phyloP scores from a whole-genome alignment of 2,797 vertebrate species.

The Sebastes nivosus region DNA sequence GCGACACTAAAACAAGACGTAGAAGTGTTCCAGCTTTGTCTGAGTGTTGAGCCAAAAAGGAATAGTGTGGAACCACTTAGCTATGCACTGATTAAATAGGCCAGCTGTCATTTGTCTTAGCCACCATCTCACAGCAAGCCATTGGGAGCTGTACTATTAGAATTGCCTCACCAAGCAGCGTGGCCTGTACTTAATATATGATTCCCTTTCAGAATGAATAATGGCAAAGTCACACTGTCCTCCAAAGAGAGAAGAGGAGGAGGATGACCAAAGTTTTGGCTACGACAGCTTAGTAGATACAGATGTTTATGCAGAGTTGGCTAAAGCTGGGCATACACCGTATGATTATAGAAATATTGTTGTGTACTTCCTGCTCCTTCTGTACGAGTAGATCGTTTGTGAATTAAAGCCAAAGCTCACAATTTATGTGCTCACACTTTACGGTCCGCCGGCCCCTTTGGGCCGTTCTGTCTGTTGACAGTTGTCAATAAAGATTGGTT shows the following conservation, averaged over 20 bases:
- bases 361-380: too few relatives aligned
- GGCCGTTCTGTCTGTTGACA: too few relatives aligned
- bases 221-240: slow-evolving; percentile 58
- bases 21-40: slow-evolving; percentile 32
- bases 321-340: too few relatives aligned
- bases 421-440: too few relatives aligned
- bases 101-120: slow-evolving; percentile 72
- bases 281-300: not conserved
- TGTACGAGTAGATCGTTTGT: too few relatives aligned
- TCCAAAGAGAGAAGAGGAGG: slow-evolving; percentile 27
- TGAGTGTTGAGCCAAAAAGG: slow-evolving; percentile 36
- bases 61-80: slow-evolving; percentile 62
- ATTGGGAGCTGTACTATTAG: slow-evolving; percentile 61
- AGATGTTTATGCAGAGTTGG: not conserved
- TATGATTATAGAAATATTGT: too few relatives aligned
- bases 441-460: too few relatives aligned
- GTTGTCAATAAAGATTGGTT: too few relatives aligned
- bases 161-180: slow-evolving; percentile 55
- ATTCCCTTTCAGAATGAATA: slow-evolving; percentile 65
- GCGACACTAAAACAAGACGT: slow-evolving; percentile 41
- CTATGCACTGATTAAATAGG: slow-evolving; percentile 71
- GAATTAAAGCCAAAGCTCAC: too few relatives aligned
- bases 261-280: slow-evolving; percentile 41
- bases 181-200: slow-evolving; percentile 39
- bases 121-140: slow-evolving; percentile 58